Evolutionary conservation across 2,797 vertebrate genomes (phyloP).

Genomic region (Gallinago solitaria): DNA sequence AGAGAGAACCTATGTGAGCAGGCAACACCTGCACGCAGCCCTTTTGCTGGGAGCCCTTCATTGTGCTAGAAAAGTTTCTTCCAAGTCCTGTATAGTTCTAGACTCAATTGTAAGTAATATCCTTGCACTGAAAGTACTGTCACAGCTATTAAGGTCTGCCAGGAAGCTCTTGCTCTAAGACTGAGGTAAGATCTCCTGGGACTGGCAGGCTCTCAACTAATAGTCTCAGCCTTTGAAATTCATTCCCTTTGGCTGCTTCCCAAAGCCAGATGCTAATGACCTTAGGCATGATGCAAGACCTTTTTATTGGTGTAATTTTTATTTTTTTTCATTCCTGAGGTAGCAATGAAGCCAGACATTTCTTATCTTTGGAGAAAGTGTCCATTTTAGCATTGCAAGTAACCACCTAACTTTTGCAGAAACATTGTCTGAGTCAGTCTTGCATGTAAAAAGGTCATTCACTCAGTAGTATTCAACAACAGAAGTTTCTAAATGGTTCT

Average conservation of each 20-base stretch:
- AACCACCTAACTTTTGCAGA: neutral
- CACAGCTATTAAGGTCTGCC: conserved; percentile 64
- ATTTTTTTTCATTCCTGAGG: neutral
- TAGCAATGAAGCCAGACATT: neutral
- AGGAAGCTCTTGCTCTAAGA: conserved; percentile 65
- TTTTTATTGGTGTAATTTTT: conserved; percentile 29
- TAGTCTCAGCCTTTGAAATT: conserved; percentile 64
- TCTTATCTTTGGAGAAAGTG: neutral
- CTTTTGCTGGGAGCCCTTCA: neutral
- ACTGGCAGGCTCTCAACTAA: conserved; percentile 64
- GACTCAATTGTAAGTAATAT: neutral
- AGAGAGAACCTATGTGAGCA: conserved; percentile 21
- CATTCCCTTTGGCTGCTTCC: conserved; percentile 65
- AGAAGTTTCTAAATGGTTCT: neutral
- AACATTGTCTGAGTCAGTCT: neutral
- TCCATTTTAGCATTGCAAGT: neutral
- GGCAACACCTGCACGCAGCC: conserved; percentile 45
- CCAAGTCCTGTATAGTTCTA: neutral
- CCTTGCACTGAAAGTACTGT: conserved; percentile 11
- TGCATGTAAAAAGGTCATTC: neutral
- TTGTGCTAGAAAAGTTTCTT: neutral
- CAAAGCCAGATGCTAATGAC: conserved; percentile 68
- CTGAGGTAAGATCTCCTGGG: conserved; percentile 60
- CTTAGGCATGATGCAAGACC: conserved; percentile 67
- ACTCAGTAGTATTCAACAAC: neutral